Evolutionary conservation across 2,113 vertebrate genomes (phyloP), one percentile per base, ranked within the genome.

Genomic region (Zingel zingel): DNA sequence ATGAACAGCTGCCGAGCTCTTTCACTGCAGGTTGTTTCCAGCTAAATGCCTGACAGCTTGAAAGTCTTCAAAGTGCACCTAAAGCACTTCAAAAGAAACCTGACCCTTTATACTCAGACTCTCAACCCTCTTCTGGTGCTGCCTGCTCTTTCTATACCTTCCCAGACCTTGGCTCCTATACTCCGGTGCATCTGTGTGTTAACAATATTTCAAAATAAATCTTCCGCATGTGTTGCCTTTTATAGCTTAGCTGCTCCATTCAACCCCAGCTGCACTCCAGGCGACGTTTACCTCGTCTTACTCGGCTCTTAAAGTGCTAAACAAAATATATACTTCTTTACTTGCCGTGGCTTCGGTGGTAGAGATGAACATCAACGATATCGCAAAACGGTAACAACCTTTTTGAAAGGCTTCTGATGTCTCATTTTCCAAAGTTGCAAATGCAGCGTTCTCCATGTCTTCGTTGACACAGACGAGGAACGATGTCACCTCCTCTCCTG

Each of bases 141-240:
- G 21, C 33, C 74, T 59, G 61, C 69, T 64, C 63, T 83, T 16
- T 80, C 43, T 45, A 43, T 75, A 71, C 81, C 64, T 71, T 83
- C 77, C 66, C 83, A 54, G 77, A 74, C 61, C 43, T 71, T 30
- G 63, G 77, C 82, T 57, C 25, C 71, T 33, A 4, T 30, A 47
- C 30, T 84, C 65, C 57, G 66, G 56, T 87, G 71, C 58, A 58
- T 81, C 47, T 82, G 47, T 91, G 57, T 73, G 69, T 84, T 87
- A 30, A 63, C 57, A 65, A 53, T 89, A 90, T 85, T 72, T 58
- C 12, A 73, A 39, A 72, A 25, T 16, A 72, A 81, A 51, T 74
- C 51, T 56, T 87, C 76, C 50, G 81, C 88, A 90, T 94, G 93
- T 82, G 74, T 93, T 91, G 91, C 92, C 88, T 94, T 94, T 39